Evolutionary conservation across 2,113 vertebrate species (phyloP).

Genomic region (Acrocephalus kingi): DNA sequence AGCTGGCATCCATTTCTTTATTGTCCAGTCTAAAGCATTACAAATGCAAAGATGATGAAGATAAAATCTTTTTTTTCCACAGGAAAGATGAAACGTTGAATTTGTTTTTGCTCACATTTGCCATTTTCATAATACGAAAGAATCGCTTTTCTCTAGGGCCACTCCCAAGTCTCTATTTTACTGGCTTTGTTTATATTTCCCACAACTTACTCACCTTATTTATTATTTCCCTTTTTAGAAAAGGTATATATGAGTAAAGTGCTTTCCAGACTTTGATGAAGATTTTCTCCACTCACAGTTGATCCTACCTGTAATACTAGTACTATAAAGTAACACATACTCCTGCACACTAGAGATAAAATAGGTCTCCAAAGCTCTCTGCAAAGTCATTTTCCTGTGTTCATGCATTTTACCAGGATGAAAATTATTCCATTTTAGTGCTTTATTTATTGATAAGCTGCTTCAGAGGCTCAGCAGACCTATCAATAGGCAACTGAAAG

Average conservation of each 20-base stretch:
- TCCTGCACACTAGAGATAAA: background rate
- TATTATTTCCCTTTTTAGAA: background rate
- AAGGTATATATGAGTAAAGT: background rate
- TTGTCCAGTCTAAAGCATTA: background rate
- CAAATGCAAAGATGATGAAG: background rate
- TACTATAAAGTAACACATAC: background rate
- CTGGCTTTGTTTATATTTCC: background rate
- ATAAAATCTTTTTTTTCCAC: background rate
- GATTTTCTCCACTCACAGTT: background rate
- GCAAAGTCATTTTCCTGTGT: background rate
- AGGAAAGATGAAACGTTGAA: background rate
- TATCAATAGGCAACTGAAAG: background rate
- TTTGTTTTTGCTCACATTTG: background rate
- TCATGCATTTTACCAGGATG: background rate
- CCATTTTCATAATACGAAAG: background rate
- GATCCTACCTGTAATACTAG: background rate
- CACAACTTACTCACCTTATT: background rate
- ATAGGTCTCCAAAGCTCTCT: background rate
- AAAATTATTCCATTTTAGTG: background rate
- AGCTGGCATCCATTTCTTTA: background rate
- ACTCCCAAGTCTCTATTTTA: background rate
- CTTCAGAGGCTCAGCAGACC: background rate
- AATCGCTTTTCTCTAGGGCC: rapidly evolving
- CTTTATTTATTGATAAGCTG: background rate
- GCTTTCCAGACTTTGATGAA: background rate